phyloP scores from a whole-genome alignment of 2,113 vertebrate species.

The Protobothrops mucrosquamatus region DNA sequence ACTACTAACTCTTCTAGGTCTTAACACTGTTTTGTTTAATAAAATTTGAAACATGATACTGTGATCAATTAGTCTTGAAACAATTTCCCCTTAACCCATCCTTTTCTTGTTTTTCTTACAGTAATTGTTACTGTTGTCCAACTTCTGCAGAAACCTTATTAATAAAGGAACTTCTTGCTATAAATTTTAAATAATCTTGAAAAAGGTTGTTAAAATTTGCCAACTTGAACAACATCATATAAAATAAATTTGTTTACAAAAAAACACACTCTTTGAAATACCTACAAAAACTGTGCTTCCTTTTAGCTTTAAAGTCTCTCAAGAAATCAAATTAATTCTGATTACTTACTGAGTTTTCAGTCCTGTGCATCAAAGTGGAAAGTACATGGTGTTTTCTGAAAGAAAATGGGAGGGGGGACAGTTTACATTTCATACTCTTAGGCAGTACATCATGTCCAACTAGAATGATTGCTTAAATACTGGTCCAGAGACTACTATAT shows the following conservation, averaged over 20 bases:
- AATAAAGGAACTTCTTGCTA: background rate
- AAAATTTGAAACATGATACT: background rate
- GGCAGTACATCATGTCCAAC: background rate
- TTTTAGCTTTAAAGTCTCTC: background rate
- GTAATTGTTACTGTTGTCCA: background rate
- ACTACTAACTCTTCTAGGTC: background rate
- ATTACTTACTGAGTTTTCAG: background rate
- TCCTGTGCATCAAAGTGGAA: background rate
- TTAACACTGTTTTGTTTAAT: background rate
- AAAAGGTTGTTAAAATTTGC: background rate
- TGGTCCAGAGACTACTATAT: background rate
- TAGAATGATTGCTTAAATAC: background rate
- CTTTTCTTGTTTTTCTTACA: background rate
- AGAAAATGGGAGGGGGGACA: background rate
- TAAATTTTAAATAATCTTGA: background rate
- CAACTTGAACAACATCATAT: background rate
- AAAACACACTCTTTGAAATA: background rate
- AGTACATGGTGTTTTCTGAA: constrained; percentile 1
- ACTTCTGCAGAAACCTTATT: background rate
- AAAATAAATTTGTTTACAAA: background rate
- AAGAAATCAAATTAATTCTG: background rate
- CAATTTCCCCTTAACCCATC: background rate
- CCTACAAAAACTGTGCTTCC: background rate
- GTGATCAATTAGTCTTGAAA: background rate
- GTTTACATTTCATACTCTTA: background rate